These are phyloP conservation scores for Caenorhabditis doughertyi DNA, from an alignment of 2,888 invertebrate genomes.

Conservation along the genomic window DNA sequence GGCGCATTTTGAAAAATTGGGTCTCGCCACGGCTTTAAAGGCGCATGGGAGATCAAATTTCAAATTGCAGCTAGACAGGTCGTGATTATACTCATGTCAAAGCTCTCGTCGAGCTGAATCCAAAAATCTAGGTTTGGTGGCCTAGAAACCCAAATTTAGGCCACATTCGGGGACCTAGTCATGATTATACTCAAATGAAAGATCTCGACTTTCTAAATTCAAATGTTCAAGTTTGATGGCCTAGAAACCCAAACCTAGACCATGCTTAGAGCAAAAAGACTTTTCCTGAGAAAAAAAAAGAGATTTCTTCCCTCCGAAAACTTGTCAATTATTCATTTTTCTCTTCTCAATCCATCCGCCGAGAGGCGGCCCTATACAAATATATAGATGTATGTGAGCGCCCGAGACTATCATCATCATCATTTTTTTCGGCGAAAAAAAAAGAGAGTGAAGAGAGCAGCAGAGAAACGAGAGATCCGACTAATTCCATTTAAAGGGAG, in stretches of 20 bases:
- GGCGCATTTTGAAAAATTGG: background rate
- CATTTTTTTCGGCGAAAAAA: background rate
- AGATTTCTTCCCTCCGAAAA: conserved; percentile 10
- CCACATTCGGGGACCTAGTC: too few relatives aligned
- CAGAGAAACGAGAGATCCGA: background rate
- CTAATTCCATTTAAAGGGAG: conserved; percentile 52
- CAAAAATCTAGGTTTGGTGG: background rate
- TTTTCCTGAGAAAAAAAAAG: too few relatives aligned
- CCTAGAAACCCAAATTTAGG: background rate
- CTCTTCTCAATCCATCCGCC: conserved; percentile 11
- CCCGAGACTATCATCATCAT: conserved; percentile 9
- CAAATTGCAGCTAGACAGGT: background rate
- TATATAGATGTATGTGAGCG: too few relatives aligned
- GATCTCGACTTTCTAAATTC: too few relatives aligned
- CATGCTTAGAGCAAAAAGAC: too few relatives aligned
- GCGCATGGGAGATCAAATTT: background rate
- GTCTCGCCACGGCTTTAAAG: background rate
- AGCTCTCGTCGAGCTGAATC: background rate
- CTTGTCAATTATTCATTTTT: conserved; percentile 44
- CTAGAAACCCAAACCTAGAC: too few relatives aligned
- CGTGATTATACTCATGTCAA: background rate
- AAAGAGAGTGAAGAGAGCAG: background rate
- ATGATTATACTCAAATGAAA: too few relatives aligned
- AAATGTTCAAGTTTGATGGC: too few relatives aligned
- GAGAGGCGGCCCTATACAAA: too few relatives aligned